Base-by-base conservation (phyloP, 2,797 vertebrate species). In the Neoniphon sammara region DNA sequence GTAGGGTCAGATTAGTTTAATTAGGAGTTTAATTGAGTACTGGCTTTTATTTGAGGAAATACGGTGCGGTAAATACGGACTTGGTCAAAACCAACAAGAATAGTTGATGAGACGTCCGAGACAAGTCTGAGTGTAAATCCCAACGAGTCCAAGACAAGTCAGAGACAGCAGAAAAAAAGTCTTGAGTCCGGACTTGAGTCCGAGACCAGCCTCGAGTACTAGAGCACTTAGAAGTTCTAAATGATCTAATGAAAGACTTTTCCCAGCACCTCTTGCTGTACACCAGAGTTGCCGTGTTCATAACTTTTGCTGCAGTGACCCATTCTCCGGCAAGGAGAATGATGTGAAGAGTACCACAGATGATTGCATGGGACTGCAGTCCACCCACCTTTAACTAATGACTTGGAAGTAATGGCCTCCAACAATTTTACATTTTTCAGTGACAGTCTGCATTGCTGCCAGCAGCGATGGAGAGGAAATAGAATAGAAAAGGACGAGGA, bases 381-480 rank as follows among this genome's bases (percentile, higher is more conserved):
- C 88, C 84, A 77, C 86, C 85, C 87, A 86, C 71, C 87, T 91
- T 85, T 88, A 86, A 84, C 73, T 77, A 86, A 93, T 90, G 86
- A 88, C 78, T 84, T 80, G 75, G 77, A 93, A 91, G 82, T 87
- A 90, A 92, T 89, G 86, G 77, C 70, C 85, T 85, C 85, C 81
- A 90, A 87, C 88, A 83, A 84, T 91, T 85, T 87, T 71, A 79
- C 75, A 88, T 89, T 89, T 90, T 90, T 88, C 88, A 89, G 79
- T 85, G 80, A 80, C 89, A 86, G 81, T 78, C 63, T 42, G 67
- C 52, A 73, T 80, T 64, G 80, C 53, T 54, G 70, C 77, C 70
- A 69, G 68, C 27, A 64, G 80, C 68, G 34, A 67, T 69, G 36
- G 17, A n/a, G 42, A 53, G 67, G 58, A 61, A 70, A n/a, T 39